Evolutionary conservation across 2,113 vertebrate species (phyloP).

Genomic region (Turnix velox): DNA sequence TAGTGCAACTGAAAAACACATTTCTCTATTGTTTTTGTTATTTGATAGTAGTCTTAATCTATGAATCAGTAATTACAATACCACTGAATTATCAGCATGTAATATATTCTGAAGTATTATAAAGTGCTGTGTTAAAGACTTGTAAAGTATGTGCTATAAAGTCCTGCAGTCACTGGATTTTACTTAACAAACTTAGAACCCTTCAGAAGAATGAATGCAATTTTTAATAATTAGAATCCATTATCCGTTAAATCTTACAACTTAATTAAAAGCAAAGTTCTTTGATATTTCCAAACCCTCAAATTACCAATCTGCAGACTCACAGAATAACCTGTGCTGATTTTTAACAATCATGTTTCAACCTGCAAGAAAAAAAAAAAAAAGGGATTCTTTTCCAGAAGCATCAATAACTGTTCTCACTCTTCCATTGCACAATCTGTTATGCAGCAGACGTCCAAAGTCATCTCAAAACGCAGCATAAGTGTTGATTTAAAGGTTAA

Average conservation of each 20-base stretch:
- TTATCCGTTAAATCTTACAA: neutral
- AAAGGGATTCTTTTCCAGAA: constrained; percentile 19
- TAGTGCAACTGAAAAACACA: neutral
- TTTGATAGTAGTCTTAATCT: neutral
- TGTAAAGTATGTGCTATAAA: neutral
- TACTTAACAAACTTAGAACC: neutral
- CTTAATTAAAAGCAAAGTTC: neutral
- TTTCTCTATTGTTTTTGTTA: neutral
- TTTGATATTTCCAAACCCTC: neutral
- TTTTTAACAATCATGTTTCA: neutral
- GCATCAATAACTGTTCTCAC: constrained; percentile 27
- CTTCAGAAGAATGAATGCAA: neutral
- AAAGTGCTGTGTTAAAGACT: neutral
- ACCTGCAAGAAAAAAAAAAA: neutral
- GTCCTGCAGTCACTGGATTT: neutral
- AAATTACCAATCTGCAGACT: neutral
- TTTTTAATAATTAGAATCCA: neutral
- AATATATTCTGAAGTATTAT: neutral
- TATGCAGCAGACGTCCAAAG: constrained; percentile 43
- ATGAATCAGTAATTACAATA: neutral
- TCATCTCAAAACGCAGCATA: constrained; percentile 19
- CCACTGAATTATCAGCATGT: neutral
- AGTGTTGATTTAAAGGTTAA: constrained; percentile 57
- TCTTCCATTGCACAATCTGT: constrained; percentile 46
- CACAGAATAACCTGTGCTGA: neutral